phyloP scores from a whole-genome alignment of 1,140 invertebrate genomes.

The Lineus longissimus region DNA sequence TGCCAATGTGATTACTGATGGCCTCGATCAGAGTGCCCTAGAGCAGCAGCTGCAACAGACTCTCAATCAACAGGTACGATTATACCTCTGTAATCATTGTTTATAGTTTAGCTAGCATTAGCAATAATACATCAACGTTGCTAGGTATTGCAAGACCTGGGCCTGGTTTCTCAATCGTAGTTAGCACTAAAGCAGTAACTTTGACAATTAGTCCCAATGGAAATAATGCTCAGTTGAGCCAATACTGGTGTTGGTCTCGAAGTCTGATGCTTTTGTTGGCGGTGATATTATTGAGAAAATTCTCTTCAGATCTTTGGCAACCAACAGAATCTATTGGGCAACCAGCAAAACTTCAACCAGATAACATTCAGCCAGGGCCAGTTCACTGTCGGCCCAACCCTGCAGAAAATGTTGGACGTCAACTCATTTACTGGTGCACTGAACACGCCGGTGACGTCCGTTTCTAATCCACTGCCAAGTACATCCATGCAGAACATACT shows the following conservation, averaged over 20 bases:
- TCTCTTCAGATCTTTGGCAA: conserved; percentile 40
- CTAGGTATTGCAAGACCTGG: no score
- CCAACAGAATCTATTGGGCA: conserved; percentile 35
- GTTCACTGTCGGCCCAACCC: background rate
- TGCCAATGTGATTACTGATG: no score
- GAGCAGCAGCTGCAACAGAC: conserved; percentile 27
- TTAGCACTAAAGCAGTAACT: no score
- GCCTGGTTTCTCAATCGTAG: no score
- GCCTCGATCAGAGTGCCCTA: background rate
- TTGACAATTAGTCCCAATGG: no score
- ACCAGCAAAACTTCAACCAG: conserved; percentile 36
- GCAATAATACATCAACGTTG: background rate
- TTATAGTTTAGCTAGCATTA: no score
- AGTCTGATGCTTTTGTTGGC: no score
- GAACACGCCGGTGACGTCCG: conserved; percentile 18
- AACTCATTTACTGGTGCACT: conserved; percentile 21
- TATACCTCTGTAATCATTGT: no score
- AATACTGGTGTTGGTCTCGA: no score
- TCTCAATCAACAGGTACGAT: conserved; percentile 37
- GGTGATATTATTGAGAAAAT: no score
- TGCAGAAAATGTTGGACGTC: conserved; percentile 27
- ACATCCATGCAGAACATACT: conserved; percentile 44
- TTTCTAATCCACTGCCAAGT: conserved; percentile 26
- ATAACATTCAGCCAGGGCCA: conserved; percentile 15
- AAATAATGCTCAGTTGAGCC: no score